Conservation (phyloP, 1,140 invertebrate species). For the Cylas formicarius region DNA sequence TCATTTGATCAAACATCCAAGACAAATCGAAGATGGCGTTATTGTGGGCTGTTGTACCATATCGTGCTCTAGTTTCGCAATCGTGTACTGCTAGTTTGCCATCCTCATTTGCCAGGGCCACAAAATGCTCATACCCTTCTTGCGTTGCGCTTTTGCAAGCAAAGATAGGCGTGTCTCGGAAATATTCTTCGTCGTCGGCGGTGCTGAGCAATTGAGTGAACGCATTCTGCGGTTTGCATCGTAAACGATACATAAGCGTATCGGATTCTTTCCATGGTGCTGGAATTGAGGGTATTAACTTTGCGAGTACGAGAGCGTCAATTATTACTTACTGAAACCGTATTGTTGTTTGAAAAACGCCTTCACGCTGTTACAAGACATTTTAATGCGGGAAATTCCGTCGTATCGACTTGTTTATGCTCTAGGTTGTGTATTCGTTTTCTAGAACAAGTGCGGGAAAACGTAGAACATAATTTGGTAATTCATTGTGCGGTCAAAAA, state of each 20-base stretch:
- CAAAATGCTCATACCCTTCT: conserved; percentile 49
- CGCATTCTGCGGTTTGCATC: conserved; percentile 7
- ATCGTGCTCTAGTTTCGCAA: conserved; percentile 28
- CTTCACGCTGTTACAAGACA: conserved; percentile 10
- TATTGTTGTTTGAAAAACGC: conserved; percentile 17
- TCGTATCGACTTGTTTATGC: too few relatives aligned
- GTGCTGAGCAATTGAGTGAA: conserved; percentile 9
- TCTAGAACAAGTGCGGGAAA: too few relatives aligned
- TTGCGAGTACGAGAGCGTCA: conserved; percentile 2
- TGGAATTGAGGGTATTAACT: conserved; percentile 4
- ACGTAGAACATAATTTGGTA: too few relatives aligned
- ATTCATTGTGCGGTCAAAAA: too few relatives aligned
- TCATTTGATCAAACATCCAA: conserved; percentile 69
- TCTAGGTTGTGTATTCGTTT: too few relatives aligned
- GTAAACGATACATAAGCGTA: conserved; percentile 12
- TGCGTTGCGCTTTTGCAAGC: conserved; percentile 56
- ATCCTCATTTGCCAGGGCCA: conserved; percentile 79
- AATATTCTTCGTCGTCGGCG: conserved; percentile 30
- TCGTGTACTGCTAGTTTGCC: conserved; percentile 63
- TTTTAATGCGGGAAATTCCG: conserved; percentile 5
- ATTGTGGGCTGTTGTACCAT: conserved; percentile 60
- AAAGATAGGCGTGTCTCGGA: conserved; percentile 48
- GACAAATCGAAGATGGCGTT: conserved; percentile 86
- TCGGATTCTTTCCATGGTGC: conserved; percentile 17
- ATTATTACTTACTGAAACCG: conserved; percentile 20